Evolutionary conservation across 2,797 vertebrate genomes (phyloP), one percentile per base, ranked within the genome.

Genomic region (Scomberomorus guttatus): DNA sequence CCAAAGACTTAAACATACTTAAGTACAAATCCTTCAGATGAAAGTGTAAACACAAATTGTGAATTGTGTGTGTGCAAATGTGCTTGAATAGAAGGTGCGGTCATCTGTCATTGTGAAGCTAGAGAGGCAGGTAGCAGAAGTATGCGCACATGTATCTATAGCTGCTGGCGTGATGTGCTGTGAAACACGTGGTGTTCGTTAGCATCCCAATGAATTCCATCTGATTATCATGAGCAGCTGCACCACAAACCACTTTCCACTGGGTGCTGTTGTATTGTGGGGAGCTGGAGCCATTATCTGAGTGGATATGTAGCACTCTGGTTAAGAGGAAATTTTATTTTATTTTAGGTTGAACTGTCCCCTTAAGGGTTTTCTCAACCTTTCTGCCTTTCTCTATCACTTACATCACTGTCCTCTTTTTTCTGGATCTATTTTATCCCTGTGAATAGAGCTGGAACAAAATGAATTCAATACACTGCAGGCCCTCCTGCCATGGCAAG

Each of bases 21-120:
- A 10, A 14, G 51, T 25, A 13, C 0, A 74, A 78, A 77, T 69
- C 67, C 72, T 32, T 18, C 62, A 13, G 24, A 59, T 24, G 8
- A 80, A 67, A 59, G 70, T 59, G 65, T 73, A 76, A 88, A 86
- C 71, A 74, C 17, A 37, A 20, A 48, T 60, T 68, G 34, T 57
- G 24, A 3, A 5, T 20, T 22, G 77, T 69, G 66, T 62, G 39
- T 67, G 11, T 27, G 29, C n/a, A 1, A 0, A 14, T 56, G 72
- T 50, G 64, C 79, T 63, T 77, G 64, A 62, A 61, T n/a, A 50
- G 52, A 64, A 59, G 82, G 86, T 54, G 80, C 70, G 76, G 61
- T 25, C n/a, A 0, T 20, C 3, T 24, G 29, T 70, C 5, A 13
- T 3, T 55, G 61, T 50, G 37, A 27, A 15, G 37, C 34, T 17